Evolutionary conservation across 2,113 vertebrate genomes (phyloP).

Genomic region (Anthoscopus minutus): DNA sequence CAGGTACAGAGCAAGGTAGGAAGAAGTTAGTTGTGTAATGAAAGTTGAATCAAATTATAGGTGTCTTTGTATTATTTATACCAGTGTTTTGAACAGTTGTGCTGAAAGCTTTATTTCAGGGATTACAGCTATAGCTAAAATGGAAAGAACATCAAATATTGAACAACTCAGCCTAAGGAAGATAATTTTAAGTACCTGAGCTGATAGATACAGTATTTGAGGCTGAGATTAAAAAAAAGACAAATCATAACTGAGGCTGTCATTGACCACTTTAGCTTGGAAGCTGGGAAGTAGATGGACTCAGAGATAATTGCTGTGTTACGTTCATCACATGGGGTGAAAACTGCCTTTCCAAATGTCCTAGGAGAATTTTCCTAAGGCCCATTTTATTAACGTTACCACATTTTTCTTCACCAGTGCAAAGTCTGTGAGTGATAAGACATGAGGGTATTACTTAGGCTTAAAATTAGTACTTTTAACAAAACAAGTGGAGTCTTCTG

Average conservation of each 20-base stretch:
- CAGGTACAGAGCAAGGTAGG: not conserved
- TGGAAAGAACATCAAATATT: constrained; percentile 61
- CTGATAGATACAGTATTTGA: constrained; percentile 3
- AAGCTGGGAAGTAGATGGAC: not conserved
- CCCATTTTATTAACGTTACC: not conserved
- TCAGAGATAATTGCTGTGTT: not conserved
- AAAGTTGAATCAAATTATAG: not conserved
- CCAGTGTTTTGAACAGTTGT: constrained; percentile 17
- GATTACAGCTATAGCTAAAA: constrained; percentile 5
- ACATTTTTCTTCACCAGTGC: not conserved
- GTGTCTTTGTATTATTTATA: constrained; percentile 55
- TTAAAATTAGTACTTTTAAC: not conserved
- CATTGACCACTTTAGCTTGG: not conserved
- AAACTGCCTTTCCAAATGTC: not conserved
- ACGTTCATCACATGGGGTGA: not conserved
- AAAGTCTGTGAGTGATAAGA: not conserved
- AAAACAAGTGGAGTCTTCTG: not conserved
- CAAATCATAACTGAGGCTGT: not conserved
- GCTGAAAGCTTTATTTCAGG: constrained; percentile 52
- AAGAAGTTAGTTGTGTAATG: not conserved
- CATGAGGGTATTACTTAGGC: not conserved
- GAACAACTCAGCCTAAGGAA: constrained; percentile 7
- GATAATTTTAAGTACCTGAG: constrained; percentile 16
- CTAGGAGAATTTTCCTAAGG: not conserved
- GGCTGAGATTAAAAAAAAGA: not conserved